These are phyloP conservation scores for Aphidoletes aphidimyza DNA, from an alignment of 2,888 invertebrate species.

Conservation along the genomic window DNA sequence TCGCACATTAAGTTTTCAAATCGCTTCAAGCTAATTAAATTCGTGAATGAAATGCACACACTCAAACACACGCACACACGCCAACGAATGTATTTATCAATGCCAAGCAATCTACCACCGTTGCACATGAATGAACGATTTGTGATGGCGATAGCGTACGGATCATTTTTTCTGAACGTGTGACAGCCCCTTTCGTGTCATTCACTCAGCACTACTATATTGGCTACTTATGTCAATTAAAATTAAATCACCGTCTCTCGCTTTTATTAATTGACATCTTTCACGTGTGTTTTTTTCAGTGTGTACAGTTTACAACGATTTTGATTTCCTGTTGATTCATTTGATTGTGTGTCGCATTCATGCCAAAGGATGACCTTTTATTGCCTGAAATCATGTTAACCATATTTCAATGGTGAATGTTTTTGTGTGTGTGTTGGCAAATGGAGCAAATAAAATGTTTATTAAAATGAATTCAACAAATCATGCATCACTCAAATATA, in stretches of 20 bases:
- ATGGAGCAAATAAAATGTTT: conserved; percentile 5
- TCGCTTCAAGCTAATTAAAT: conserved; percentile 40
- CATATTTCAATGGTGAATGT: not conserved
- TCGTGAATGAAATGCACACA: not conserved
- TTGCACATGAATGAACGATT: conserved; percentile 7
- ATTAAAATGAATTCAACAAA: conserved; percentile 9
- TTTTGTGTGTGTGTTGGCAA: too few species aligned
- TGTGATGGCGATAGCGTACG: not conserved
- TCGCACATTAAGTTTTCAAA: conserved; percentile 32
- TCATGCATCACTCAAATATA: not conserved
- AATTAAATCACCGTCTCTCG: conserved; percentile 2
- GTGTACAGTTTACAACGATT: not conserved
- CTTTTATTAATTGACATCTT: conserved; percentile 41
- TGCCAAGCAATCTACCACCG: not conserved
- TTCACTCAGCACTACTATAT: not conserved
- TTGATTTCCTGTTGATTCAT: conserved; percentile 45
- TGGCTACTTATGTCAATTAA: conserved; percentile 50
- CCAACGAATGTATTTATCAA: conserved; percentile 3
- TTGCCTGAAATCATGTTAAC: not conserved
- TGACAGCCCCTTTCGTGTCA: too few species aligned
- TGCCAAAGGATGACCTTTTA: not conserved
- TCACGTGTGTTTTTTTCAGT: not conserved
- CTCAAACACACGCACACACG: not conserved
- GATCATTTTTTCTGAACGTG: conserved; percentile 2
- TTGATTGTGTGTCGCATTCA: not conserved